Evolutionary conservation across 2,797 vertebrate genomes (phyloP).

Genomic region (Trematomus bernacchii): DNA sequence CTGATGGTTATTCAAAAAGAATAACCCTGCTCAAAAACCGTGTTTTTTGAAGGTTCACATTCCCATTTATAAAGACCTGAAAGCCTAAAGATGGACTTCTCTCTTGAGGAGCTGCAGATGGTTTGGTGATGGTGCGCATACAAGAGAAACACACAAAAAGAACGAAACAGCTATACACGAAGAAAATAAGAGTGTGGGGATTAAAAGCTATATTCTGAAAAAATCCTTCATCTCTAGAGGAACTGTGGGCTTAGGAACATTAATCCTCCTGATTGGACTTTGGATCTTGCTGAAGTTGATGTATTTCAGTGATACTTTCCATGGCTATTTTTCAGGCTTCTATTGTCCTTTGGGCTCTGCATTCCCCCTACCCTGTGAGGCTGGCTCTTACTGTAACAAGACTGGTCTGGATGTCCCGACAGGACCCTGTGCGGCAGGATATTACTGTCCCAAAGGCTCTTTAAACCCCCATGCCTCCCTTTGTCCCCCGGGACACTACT

Average conservation of each 20-base stretch:
- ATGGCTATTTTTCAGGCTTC: constrained; percentile 81
- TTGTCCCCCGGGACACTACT: constrained; percentile 90
- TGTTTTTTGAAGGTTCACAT: not conserved
- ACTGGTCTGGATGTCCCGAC: constrained; percentile 81
- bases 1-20: constrained; percentile 8
- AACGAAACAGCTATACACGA: constrained; percentile 15
- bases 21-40: not conserved
- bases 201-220: constrained; percentile 27
- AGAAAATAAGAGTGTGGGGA: not conserved
- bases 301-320: constrained; percentile 27
- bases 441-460: constrained; percentile 82
- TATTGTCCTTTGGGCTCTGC: constrained; percentile 88
- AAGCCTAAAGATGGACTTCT: constrained; percentile 3
- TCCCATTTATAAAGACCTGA: constrained; percentile 1
- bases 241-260: not conserved
- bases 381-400: constrained; percentile 85
- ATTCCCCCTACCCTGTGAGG: constrained; percentile 86
- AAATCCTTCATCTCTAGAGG: constrained; percentile 25
- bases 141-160: constrained; percentile 15
- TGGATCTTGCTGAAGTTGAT: constrained; percentile 23
- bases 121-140: constrained; percentile 13
- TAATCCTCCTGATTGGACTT: constrained; percentile 29
- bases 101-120: constrained; percentile 13
- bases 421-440: constrained; percentile 81
- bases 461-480: constrained; percentile 57